Percentiles rank a stretch among this genome's conserved stretches.
These are phyloP conservation scores for Drosophila littoralis DNA, from an alignment of 1,140 invertebrate species.

Conservation along the genomic window DNA sequence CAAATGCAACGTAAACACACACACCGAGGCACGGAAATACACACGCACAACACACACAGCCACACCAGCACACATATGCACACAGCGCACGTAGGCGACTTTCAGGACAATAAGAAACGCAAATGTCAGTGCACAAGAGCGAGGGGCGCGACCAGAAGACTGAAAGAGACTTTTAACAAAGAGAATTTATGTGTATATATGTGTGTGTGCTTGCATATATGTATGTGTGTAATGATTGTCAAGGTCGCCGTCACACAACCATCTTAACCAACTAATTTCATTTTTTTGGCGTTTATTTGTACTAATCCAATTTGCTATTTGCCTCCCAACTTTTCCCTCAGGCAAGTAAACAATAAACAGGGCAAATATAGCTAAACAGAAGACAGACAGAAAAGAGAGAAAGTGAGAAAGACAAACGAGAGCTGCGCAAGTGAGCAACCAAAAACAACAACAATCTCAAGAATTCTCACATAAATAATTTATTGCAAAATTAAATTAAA, in stretches of 20 bases:
- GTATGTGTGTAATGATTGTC: conserved; percentile 24
- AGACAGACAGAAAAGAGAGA: conserved; percentile 7
- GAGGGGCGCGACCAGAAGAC: background rate
- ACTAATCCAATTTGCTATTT: conserved; percentile 74
- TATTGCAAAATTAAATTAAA: too few species aligned
- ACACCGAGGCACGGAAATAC: background rate
- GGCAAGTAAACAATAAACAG: conserved; percentile 56
- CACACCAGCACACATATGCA: background rate
- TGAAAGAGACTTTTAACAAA: background rate
- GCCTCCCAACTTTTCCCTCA: conserved; percentile 70
- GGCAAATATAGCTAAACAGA: conserved; percentile 24
- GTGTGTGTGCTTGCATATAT: conserved; percentile 1
- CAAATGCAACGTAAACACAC: conserved; percentile 41
- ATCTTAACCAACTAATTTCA: conserved; percentile 44
- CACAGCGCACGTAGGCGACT: conserved; percentile 22
- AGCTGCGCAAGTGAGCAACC: background rate
- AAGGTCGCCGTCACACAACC: conserved; percentile 49
- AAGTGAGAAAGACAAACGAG: background rate
- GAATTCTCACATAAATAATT: background rate
- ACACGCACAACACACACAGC: conserved; percentile 13
- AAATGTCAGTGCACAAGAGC: conserved; percentile 41
- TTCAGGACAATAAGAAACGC: conserved; percentile 34
- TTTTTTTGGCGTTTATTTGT: conserved; percentile 34
- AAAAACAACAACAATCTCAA: background rate
- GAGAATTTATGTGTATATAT: background rate